Evolutionary conservation across 64 coral and sea anemone species (phyloP).

Genomic region (Dendrophyllia cribrosa): DNA sequence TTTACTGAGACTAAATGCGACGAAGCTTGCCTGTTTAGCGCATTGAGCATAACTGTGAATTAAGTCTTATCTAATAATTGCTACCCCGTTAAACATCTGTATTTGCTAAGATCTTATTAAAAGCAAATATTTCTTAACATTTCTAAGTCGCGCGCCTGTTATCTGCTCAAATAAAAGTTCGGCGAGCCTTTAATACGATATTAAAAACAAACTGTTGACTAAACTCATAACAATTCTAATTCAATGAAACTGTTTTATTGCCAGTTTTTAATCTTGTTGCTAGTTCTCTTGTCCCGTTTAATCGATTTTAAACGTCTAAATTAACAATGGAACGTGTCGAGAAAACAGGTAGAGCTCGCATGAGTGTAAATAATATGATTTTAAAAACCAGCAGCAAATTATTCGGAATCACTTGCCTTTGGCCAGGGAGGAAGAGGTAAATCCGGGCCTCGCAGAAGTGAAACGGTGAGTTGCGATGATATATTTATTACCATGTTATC

Average conservation of each 20-base stretch:
- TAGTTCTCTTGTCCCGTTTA: background rate
- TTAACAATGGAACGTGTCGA: background rate
- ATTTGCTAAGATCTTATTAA: slow-evolving; percentile 10
- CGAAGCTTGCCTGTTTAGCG: background rate
- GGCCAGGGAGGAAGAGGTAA: background rate
- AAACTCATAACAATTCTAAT: background rate
- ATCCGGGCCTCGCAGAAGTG: background rate
- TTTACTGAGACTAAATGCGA: too few species aligned
- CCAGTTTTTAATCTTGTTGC: slow-evolving; percentile 15
- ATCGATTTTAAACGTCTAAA: slow-evolving; percentile 31
- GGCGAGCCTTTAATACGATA: background rate
- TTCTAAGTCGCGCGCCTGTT: background rate
- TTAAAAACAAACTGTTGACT: slow-evolving; percentile 35
- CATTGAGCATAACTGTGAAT: background rate
- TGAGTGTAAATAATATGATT: slow-evolving; percentile 3
- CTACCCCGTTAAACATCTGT: background rate
- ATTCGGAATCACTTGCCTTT: background rate
- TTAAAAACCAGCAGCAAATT: background rate
- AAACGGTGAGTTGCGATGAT: background rate
- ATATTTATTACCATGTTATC: background rate
- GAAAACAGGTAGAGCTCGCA: background rate
- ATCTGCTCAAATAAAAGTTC: background rate
- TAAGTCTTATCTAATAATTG: background rate
- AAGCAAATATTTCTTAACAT: background rate
- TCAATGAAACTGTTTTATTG: background rate